Percentiles rank a stretch among this genome's conserved stretches.
Evolutionary conservation across 2,888 invertebrate species (phyloP).

Genomic region (Diadegma fenestrale): DNA sequence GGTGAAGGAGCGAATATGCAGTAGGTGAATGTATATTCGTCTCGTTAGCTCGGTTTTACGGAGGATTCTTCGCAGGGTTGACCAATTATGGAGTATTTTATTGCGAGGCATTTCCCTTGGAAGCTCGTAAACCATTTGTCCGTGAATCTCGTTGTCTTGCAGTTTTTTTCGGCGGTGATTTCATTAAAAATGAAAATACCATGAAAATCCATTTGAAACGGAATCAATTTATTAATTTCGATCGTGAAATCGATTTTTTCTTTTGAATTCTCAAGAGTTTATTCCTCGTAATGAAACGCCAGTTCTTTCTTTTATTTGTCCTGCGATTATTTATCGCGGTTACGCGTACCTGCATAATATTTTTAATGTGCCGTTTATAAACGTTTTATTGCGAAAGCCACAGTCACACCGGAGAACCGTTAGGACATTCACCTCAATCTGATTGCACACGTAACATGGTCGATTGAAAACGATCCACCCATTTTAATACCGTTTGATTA

Average conservation of each 20-base stretch:
- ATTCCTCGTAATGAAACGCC: neutral
- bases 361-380: constrained; percentile 29
- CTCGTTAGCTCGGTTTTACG: constrained; percentile 56
- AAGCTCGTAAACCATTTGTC: neutral
- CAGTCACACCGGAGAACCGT: constrained; percentile 53
- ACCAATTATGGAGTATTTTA: constrained; percentile 85
- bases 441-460: constrained; percentile 32
- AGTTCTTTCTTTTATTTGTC: neutral
- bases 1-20: constrained; percentile 53
- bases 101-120: constrained; percentile 84
- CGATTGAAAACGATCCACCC: constrained; percentile 26
- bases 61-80: constrained; percentile 78
- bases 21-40: constrained; percentile 59
- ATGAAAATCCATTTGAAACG: neutral
- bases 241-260: neutral
- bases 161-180: neutral
- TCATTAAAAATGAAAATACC: neutral
- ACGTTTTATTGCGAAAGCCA: neutral
- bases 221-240: neutral
- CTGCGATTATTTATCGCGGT: constrained; percentile 13
- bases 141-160: neutral
- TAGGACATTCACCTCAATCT: constrained; percentile 37
- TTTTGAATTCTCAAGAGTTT: neutral
- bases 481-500: constrained; percentile 48
- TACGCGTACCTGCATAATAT: neutral